Base-by-base conservation (phyloP, 1,140 invertebrate genomes). In the Saxidomus purpurata region DNA sequence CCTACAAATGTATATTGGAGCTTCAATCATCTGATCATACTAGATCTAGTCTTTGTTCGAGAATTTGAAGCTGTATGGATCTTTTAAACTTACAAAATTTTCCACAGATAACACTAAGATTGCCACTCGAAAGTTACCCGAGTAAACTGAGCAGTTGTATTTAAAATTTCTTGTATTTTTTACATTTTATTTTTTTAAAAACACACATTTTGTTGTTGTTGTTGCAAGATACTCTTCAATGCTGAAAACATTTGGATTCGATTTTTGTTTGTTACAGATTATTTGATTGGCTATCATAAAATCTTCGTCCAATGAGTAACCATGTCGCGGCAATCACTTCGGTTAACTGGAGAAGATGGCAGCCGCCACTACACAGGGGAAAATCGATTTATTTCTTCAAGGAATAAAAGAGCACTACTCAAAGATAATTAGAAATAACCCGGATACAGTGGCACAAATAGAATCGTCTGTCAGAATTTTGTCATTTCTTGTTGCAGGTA, bases 401-500 rank as follows among this genome's bases (percentile, higher is more conserved):
- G 77, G 69, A 31, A 55, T 88, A 52, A 80, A 69, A n/a, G 86
- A 80, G 28, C 34, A 92, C 43, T 94, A 94, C 67, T 83, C 89
- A 83, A 87, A 92, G 77, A 83, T 69, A 82, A 90, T 94, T 40
- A 85, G 87, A 69, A 87, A 90, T 28, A 93, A 93, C 55, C 90
- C 92, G n/a, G 89, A 93, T 31, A 84, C 87, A 22, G 89, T 93
- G n/a, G 91, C 89, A 9, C 93, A 94, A 83, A 84, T 93, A 36
- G 93, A 94, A 77, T 89, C 93, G 22, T 85, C 67, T 55, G 91
- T 92, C 61, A 80, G 93, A 71, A 81, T 94, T 36, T 89, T 92
- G 17, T 94, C 93, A n/a, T 94, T 93, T 90, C 59, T 93, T 47
- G 87, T 93, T 87, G 93, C 92, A 90, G 93, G 93, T 94, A 91